Conservation (phyloP, 1,140 invertebrate species). For the Branchinecta lynchi region DNA sequence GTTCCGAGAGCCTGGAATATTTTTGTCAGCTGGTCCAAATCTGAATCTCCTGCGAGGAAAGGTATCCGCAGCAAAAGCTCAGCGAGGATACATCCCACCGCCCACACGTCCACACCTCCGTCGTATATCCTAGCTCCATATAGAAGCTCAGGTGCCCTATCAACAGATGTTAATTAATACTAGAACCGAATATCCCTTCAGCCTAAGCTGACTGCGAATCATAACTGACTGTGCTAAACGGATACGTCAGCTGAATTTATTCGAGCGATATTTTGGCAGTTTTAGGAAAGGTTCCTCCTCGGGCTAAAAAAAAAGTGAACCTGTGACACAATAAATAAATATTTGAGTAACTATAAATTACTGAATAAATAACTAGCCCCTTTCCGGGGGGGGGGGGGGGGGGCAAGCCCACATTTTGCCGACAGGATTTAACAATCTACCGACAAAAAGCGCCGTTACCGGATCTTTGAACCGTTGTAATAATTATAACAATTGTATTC, state of each 20-base stretch:
- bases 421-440: no score
- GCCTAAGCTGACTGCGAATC: no score
- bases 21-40: constrained; percentile 85
- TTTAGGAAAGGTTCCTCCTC: neutral
- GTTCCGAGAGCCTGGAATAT: constrained; percentile 88
- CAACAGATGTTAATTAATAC: constrained; percentile 25
- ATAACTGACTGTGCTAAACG: neutral
- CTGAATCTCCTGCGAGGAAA: constrained; percentile 88
- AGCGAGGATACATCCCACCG: constrained; percentile 91
- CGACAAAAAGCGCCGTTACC: no score
- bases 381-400: no score
- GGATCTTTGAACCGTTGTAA: no score
- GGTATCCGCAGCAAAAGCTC: constrained; percentile 82
- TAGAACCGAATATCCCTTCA: no score
- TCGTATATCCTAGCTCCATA: constrained; percentile 91
- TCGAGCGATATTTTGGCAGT: neutral
- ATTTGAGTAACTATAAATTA: no score
- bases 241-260: neutral
- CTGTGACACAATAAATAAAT: no score
- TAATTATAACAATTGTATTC: no score
- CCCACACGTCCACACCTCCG: constrained; percentile 96
- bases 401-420: no score
- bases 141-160: constrained; percentile 77
- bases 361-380: no score
- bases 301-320: constrained; percentile 15